Evolutionary conservation across 2,113 vertebrate genomes (phyloP), one percentile per base, ranked within the genome.

Genomic region (Isurus oxyrinchus): DNA sequence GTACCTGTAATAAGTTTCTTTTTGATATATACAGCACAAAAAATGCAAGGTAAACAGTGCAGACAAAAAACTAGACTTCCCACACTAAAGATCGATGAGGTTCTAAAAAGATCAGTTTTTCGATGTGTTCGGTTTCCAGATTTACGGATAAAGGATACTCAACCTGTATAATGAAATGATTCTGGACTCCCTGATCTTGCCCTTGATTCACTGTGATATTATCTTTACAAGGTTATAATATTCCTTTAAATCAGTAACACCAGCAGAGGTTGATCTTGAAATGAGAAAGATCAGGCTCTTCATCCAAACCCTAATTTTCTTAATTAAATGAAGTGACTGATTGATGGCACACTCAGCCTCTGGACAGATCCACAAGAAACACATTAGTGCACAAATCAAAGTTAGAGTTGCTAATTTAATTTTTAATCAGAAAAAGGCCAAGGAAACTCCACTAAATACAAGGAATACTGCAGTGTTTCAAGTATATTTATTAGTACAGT

Each of bases 311-410:
- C 49, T 95, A 55, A 55, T 72, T 72, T 53, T 49, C 94, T 95
- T 95, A 95, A 95, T 95, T 95, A 95, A 95, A 76, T 69, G 21
- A 95, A 72, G 67, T 95, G 49, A 95, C 13, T 95, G 94, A 95
- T 95, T 95, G 67, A 95, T 95, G 94, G 94, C 25, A 53, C 49
- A 95, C 16, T 49, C 44, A 76, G 49, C 94, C 94, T 49, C 55
- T 76, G 25, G 53, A 55, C 69, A 49, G 67, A 95, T 72, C 66
- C 4, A 72, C 1, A 44, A 53, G 49, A 95, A 72, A 95, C 13
- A 53, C 16, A 13, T 72, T 31, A 72, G 11, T 11, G 25, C 94
- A 95, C 94, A 95, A 72, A 95, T 95, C 94, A 76, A 72, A 69
- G 44, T 76, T 95, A 25, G 25, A 72, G 8, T 49, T 53, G 66